These are phyloP conservation scores for Delichon dasypus DNA, from an alignment of 2,797 vertebrate genomes.

Conservation along the genomic window DNA sequence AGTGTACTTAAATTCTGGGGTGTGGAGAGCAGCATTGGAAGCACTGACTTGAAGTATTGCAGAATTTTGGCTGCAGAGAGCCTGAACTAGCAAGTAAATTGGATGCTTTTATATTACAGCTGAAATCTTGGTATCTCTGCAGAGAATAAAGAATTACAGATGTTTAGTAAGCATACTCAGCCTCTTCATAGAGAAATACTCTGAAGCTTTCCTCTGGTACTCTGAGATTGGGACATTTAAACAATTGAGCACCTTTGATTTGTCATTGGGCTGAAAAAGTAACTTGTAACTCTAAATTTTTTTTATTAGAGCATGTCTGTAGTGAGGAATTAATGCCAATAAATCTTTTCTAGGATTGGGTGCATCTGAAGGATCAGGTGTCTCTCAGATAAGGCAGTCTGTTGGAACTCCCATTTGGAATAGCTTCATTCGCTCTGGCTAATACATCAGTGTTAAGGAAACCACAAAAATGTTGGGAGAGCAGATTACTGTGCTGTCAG, in stretches of 20 bases:
- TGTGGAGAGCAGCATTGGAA: neutral
- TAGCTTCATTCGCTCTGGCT: neutral
- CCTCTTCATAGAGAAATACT: neutral
- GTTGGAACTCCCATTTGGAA: neutral
- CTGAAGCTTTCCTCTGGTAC: neutral
- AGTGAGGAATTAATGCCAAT: neutral
- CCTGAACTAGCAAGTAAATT: neutral
- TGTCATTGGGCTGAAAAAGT: neutral
- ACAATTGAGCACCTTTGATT: neutral
- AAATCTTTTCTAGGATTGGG: neutral
- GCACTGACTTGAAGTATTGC: neutral
- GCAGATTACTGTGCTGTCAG: neutral
- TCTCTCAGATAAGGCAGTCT: neutral
- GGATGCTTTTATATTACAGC: neutral
- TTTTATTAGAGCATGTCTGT: neutral
- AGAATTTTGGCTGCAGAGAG: neutral
- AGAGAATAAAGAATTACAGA: neutral
- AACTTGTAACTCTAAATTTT: neutral
- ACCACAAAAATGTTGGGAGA: neutral
- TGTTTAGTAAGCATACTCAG: neutral
- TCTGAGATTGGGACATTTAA: neutral
- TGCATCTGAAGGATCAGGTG: neutral
- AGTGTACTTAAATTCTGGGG: neutral
- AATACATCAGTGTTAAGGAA: neutral
- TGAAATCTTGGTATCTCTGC: neutral